Base-by-base conservation (phyloP, 2,113 vertebrate species). In the Pitta sordida region DNA sequence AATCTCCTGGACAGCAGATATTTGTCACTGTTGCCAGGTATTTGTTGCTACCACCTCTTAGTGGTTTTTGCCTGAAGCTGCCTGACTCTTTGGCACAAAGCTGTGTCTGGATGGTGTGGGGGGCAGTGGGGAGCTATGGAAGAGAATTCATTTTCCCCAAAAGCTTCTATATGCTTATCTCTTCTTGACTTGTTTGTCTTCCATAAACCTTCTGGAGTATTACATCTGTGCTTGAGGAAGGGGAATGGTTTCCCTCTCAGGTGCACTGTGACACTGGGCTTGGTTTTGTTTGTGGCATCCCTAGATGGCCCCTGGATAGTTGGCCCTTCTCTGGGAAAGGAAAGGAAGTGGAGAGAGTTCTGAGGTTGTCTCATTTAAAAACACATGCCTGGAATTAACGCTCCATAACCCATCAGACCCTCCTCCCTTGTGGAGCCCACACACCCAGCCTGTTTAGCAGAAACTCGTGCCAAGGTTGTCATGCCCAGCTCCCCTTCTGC, bases 21-120 rank as follows among this genome's bases (percentile, higher is more conserved):
- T 99, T 98, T 44, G 73, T 95, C 71, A 95, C 98, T 67, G 98
- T 99, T 29, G 19, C 93, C 90, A 99, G 99, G 99, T 99, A 86
- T 63, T 70, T 64, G 21, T 60, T 43, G 30, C n/a, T 81, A 8
- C 12, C 7, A 27, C 15, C 36, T 68, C 46, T 37, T 44, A 19
- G 27, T 69, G 51, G 43, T 71, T 80, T 83, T 82, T 58, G 32
- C 60, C 36, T 49, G 71, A 75, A 64, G n/a, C 15, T 71, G 4
- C 24, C 49, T 56, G 55, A 49, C 17, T 43, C 36, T 73, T 26
- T 65, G 27, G 19, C 13, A 20, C 34, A 43, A 75, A 77, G 44
- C 27, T 81, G 17, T 73, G n/a, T 58, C 27, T 71, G 27, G 27
- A 4, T 64, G 58, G 15, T 73, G 34, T 74, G 29, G 32, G 23